Conservation (phyloP, 2,888 invertebrate genomes). For the Synergus japonicus region DNA sequence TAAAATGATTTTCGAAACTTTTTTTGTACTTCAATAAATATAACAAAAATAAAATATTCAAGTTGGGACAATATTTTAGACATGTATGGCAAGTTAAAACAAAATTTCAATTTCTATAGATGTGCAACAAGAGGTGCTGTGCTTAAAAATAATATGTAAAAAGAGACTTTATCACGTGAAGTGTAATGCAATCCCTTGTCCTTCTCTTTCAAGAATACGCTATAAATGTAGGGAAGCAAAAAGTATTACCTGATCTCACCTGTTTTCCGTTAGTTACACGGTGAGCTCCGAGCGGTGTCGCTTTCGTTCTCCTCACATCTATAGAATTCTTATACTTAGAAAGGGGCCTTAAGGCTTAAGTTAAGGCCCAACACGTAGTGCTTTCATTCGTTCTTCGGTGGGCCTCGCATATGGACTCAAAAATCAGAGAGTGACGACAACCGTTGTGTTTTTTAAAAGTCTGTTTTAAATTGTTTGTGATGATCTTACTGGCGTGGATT, state of each 20-base stretch:
- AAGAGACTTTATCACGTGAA: neutral
- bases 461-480: neutral
- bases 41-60: too few relatives aligned
- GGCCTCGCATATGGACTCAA: conserved; percentile 38
- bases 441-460: conserved; percentile 16
- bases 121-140: neutral
- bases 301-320: conserved; percentile 56
- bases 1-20: too few relatives aligned
- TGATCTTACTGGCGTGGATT: conserved; percentile 5
- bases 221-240: conserved; percentile 44
- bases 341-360: conserved; percentile 55
- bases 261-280: conserved; percentile 45
- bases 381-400: conserved; percentile 54
- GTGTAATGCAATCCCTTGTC: conserved; percentile 2
- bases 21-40: too few relatives aligned
- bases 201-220: conserved; percentile 20
- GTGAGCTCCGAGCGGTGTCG: conserved; percentile 60
- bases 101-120: neutral
- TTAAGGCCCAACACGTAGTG: conserved; percentile 59
- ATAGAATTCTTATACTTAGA: conserved; percentile 46
- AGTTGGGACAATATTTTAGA: neutral
- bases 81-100: neutral
- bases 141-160: neutral
- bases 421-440: conserved; percentile 22
- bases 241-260: conserved; percentile 47